Evolutionary conservation across 2,113 vertebrate genomes (phyloP).

Genomic region (Reinhardtius hippoglossoides): DNA sequence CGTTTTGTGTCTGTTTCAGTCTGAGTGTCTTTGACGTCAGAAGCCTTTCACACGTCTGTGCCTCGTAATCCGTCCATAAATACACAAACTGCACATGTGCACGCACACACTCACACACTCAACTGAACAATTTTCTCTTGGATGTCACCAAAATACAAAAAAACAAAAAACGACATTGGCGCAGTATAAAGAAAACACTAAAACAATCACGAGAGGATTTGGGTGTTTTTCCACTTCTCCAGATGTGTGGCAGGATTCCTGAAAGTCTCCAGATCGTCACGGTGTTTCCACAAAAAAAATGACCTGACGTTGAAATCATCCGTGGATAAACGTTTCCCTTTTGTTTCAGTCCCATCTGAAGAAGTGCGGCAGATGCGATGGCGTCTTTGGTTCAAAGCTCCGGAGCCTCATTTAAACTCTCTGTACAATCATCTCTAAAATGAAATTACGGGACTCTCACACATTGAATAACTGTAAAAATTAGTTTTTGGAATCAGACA

Average conservation of each 20-base stretch:
- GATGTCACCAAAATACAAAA: constrained; percentile 20
- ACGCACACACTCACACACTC: neutral
- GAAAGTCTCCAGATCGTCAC: constrained; percentile 26
- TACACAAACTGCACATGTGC: neutral
- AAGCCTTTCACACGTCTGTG: too few species aligned
- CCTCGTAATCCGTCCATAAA: constrained; percentile 15
- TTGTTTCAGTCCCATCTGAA: constrained; percentile 4
- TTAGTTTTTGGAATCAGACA: neutral
- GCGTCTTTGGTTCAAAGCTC: constrained; percentile 20
- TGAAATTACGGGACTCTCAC: neutral
- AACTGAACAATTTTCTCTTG: constrained; percentile 1
- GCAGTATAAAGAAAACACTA: constrained; percentile 8
- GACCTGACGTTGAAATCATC: constrained; percentile 13
- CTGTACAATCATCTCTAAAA: constrained; percentile 13
- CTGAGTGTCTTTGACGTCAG: too few species aligned
- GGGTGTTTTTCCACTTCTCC: constrained; percentile 22
- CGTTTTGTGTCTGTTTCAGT: too few species aligned
- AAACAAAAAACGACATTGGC: constrained; percentile 8
- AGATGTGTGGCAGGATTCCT: constrained; percentile 19
- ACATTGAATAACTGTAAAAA: neutral
- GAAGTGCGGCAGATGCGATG: constrained; percentile 13
- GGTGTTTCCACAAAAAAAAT: neutral
- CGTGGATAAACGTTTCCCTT: constrained; percentile 21
- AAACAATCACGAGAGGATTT: constrained; percentile 9
- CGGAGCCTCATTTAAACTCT: too few species aligned